Base-by-base conservation (phyloP, 2,888 invertebrate species). In the Drosophila conformis region DNA sequence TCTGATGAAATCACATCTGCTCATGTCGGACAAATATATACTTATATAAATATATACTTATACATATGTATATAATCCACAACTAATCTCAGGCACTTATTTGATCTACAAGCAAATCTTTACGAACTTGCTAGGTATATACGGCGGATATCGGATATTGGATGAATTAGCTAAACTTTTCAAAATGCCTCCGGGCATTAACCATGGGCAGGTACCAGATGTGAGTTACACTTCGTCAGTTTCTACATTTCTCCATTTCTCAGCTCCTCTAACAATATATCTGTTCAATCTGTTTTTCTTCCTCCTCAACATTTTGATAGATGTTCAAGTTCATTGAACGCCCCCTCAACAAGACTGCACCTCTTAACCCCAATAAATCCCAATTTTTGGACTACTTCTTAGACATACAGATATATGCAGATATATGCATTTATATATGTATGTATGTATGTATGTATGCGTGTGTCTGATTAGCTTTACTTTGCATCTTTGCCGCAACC, bases 281-380 rank as follows among this genome's bases (percentile, higher is more conserved):
- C 33, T 33, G 33, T 33, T 11, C 11, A 31, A 40, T 7, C 18
- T 35, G 29, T 7, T 49, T 4, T 1, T 11, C 63, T 46, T 54
- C 42, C 21, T 33, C 48, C 18, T 11, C 29, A n/a, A 62, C 54
- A 52, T 38, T 31, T 53, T 18, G 10, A 15, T 11, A 38, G 29
- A 46, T 18, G 25, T 42, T 67, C 69, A 72, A 71, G 80, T 80
- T 80, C 81, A 81, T 65, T 82, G 73, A 73, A 75, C 79, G 60
- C 56, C 51, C 63, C 15, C 40, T 13, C 46, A 4, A 1, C 52
- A 25, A 35, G 11, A 33, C 6, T 21, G 27, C 63, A 74, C 72
- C 79, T 71, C 73, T 79, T 81, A 76, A 79, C 80, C 80, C 71
- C 76, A 57, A 59, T 46, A 46, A 25, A 61, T 35, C 21, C 57